Percentiles rank a stretch among this genome's conserved stretches.
Conservation (phyloP, 2,797 vertebrate genomes). For the Chelmon rostratus region DNA sequence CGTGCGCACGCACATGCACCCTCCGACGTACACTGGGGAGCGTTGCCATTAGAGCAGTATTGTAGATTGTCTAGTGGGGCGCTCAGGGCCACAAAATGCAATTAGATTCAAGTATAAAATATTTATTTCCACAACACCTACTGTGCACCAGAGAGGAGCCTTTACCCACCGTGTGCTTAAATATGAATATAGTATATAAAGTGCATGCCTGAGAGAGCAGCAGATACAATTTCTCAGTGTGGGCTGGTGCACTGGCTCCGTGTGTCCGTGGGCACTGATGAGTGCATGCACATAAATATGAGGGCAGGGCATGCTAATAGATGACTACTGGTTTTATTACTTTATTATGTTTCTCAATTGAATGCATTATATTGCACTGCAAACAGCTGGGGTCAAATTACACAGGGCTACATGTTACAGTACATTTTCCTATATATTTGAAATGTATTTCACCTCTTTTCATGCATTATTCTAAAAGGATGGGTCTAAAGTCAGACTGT, state of each 20-base stretch:
- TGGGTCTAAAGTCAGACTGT: background rate
- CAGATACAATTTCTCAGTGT: slow-evolving; percentile 66
- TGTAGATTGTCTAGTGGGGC: slow-evolving; percentile 81
- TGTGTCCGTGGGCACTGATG: slow-evolving; percentile 52
- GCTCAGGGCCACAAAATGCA: slow-evolving; percentile 84
- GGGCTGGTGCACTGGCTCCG: slow-evolving; percentile 32
- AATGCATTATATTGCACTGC: slow-evolving; percentile 39
- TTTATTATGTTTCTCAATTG: slow-evolving; percentile 45
- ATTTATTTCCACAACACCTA: slow-evolving; percentile 85
- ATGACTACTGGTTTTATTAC: slow-evolving; percentile 46
- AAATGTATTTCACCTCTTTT: slow-evolving; percentile 1
- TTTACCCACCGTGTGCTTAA: slow-evolving; percentile 72
- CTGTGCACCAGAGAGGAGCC: slow-evolving; percentile 71
- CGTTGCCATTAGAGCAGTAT: slow-evolving; percentile 75
- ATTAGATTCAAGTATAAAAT: slow-evolving; percentile 84
- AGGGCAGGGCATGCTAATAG: slow-evolving; percentile 42
- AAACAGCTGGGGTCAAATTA: slow-evolving; percentile 1
- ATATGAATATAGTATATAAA: slow-evolving; percentile 79
- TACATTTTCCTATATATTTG: background rate
- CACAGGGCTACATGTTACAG: background rate
- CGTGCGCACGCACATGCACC: slow-evolving; percentile 14
- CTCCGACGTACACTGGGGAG: slow-evolving; percentile 48
- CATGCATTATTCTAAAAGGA: slow-evolving; percentile 1
- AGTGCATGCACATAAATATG: slow-evolving; percentile 47
- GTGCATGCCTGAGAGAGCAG: slow-evolving; percentile 70